Base-by-base conservation (phyloP, 2,113 vertebrate genomes). In the Butorides virescens region DNA sequence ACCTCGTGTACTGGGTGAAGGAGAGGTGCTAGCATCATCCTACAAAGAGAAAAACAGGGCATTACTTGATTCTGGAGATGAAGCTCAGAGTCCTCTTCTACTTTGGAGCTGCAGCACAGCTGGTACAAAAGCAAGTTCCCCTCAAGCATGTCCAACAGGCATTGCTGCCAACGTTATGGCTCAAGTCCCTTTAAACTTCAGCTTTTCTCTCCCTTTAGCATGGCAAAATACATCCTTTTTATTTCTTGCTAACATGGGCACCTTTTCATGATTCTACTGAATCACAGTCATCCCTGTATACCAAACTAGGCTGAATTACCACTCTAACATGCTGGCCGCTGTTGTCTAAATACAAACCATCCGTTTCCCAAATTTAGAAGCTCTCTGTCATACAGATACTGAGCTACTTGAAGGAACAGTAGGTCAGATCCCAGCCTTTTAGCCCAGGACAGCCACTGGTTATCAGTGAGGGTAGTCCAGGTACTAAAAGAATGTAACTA, bases 21-120 rank as follows among this genome's bases (percentile, higher is more conserved):
- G 98, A 83, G 98, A 99, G 95, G 98, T 98, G 95, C 98, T 98
- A 72, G 98, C 98, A 87, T 99, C 99, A 72, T 99, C 99, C 99
- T 99, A 92, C 36, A 95, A 91, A 4, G 39, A 85, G 53, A 88
- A 90, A 95, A 92, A 63, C 14, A 81, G 58, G 59, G n/a, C 9
- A 37, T 82, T n/a, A 42, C 20, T n/a, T 73, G 32, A 78, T 63
- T 71, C 50, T 72, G 72, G 72, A 80, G 50, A 37, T 29, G 23
- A 93, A 78, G 26, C 0, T 0, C 13, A 34, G 63, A 66, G 34
- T 78, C 18, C 3, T 86, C 18, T 68, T 75, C 67, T 84, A 14
- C 34, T 61, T 55, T 55, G 39, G 36, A 87, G 44, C 17, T 70
- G 77, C 47, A 89, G 73, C 44, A 81, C 17, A 49, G 20, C 17